Evolutionary conservation across 2,888 invertebrate species (phyloP).

Genomic region (Rhingia campestris): DNA sequence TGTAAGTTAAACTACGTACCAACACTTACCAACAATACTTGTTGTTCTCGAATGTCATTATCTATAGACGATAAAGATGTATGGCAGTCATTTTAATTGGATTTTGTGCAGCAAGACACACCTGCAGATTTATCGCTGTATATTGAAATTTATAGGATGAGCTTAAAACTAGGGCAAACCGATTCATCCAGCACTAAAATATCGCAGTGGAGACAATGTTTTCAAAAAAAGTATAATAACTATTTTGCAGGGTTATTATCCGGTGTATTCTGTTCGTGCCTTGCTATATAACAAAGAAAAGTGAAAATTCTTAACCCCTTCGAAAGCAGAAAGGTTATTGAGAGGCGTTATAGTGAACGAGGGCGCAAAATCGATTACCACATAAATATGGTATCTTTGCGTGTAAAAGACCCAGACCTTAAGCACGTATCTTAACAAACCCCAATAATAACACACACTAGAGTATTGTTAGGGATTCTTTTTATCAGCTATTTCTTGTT

Average conservation of each 20-base stretch:
- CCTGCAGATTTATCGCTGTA: conserved; percentile 42
- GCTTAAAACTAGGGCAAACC: conserved; percentile 24
- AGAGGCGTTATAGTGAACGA: neutral
- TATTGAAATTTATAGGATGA: conserved; percentile 15
- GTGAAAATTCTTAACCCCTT: neutral
- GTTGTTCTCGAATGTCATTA: conserved; percentile 6
- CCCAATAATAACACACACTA: conserved; percentile 21
- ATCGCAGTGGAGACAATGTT: conserved; percentile 19
- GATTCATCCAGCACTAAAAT: conserved; percentile 51
- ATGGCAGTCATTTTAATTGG: conserved; percentile 56
- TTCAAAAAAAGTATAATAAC: conserved; percentile 5
- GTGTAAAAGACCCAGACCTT: neutral
- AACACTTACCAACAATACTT: conserved; percentile 20
- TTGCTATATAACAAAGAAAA: conserved; percentile 20
- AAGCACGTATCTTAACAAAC: conserved; percentile 13
- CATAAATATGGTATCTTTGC: neutral
- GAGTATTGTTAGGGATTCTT: neutral
- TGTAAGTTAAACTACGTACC: conserved; percentile 1
- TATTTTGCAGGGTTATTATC: conserved; percentile 17
- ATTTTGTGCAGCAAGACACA: conserved; percentile 32
- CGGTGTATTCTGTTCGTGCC: conserved; percentile 5
- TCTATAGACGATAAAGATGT: conserved; percentile 13
- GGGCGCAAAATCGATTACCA: conserved; percentile 43
- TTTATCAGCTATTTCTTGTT: conserved; percentile 20
- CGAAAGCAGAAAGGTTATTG: conserved; percentile 19